Evolutionary conservation across 1,140 invertebrate species (phyloP).

Genomic region (Wasmannia auropunctata): DNA sequence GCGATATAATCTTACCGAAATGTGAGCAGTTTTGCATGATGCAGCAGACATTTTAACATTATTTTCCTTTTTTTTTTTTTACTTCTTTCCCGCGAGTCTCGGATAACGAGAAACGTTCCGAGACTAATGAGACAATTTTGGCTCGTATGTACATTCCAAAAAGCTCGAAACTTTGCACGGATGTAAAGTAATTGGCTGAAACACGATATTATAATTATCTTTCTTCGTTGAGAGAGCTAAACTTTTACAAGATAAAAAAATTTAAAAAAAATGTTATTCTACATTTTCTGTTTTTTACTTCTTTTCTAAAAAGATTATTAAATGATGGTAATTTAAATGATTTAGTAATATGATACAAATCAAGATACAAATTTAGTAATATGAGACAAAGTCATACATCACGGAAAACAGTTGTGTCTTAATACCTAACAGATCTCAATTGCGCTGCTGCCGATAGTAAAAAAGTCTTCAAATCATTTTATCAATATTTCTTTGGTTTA

Average conservation of each 20-base stretch:
- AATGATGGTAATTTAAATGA: not conserved
- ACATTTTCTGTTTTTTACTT: not conserved
- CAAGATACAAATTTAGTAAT: too few relatives aligned
- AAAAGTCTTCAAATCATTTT: not conserved
- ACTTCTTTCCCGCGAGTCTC: conserved; percentile 17
- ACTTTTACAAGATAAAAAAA: not conserved
- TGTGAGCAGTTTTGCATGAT: not conserved
- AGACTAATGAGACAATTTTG: not conserved
- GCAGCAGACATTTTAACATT: not conserved
- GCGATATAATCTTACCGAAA: not conserved
- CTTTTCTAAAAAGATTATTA: not conserved
- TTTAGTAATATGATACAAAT: not conserved
- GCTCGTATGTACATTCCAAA: not conserved
- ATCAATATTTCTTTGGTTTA: not conserved
- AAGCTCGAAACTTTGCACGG: not conserved
- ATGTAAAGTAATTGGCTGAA: not conserved
- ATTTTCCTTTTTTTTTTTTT: too few relatives aligned
- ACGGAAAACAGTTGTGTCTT: too few relatives aligned
- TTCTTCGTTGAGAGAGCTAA: not conserved
- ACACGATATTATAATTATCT: not conserved
- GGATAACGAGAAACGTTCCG: conserved; percentile 21
- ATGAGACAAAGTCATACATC: too few relatives aligned
- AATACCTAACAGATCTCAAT: too few relatives aligned
- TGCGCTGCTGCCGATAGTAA: not conserved
- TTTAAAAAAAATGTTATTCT: not conserved